Percentiles rank a stretch among this genome's conserved stretches.
phyloP scores from a whole-genome alignment of 2,113 vertebrate species.

The Spermophilus dauricus region DNA sequence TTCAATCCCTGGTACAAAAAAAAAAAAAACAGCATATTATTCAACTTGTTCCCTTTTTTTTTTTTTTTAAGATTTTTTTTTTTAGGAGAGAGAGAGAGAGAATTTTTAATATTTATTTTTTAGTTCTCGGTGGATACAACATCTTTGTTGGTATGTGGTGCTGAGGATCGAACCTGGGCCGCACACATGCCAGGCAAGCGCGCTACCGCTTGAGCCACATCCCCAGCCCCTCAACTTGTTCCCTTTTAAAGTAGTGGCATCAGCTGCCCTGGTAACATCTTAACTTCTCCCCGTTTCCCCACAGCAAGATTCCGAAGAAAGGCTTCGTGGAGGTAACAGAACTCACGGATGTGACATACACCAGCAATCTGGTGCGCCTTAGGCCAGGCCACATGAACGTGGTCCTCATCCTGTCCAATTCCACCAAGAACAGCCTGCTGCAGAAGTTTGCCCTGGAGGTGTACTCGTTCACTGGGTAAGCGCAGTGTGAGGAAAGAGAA shows the following conservation, averaged over 20 bases:
- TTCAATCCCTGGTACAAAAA: too few species aligned
- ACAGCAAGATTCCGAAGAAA: constrained; percentile 94
- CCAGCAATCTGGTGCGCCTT: constrained; percentile 96
- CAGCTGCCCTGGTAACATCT: neutral
- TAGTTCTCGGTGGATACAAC: too few species aligned
- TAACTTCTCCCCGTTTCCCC: neutral
- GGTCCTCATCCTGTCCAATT: constrained; percentile 96
- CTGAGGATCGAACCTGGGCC: too few species aligned
- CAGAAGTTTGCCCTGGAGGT: constrained; percentile 98
- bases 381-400: constrained; percentile 98
- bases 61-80: too few species aligned
- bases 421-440: constrained; percentile 95
- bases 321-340: constrained; percentile 98
- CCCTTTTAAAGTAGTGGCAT: neutral
- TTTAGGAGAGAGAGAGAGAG: too few species aligned
- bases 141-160: too few species aligned
- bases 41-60: neutral
- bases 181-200: too few species aligned
- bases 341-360: constrained; percentile 96
- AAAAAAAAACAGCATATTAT: neutral
- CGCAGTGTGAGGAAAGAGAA: fast-evolving
- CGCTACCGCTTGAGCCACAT: too few species aligned
- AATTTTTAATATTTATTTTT: too few species aligned
- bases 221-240: neutral
- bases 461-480: constrained; percentile 96